Conservation (phyloP, 2,113 vertebrate species). For the zebrafish (Danio rerio) region GRCz12tu NC_133194.1:3447501-3448000, state of each 20-base stretch:
- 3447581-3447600: conserved; percentile 55
- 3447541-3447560: conserved; percentile 52
- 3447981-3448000: conserved; percentile 9
- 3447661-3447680: conserved; percentile 56
- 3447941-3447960: conserved; percentile 29
- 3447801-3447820: conserved; percentile 31
- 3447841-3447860: conserved; percentile 17
- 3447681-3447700: conserved; percentile 59
- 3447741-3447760: conserved; percentile 38
- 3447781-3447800: conserved; percentile 21
- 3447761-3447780: conserved; percentile 19
- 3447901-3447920: conserved; percentile 24
- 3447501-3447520: conserved; percentile 39
- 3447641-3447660: conserved; percentile 46
- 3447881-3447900: background rate
- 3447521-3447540: conserved; percentile 25
- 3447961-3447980: conserved; percentile 1
- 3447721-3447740: conserved; percentile 56
- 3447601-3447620: conserved; percentile 56
- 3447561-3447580: conserved; percentile 35
- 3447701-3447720: conserved; percentile 54
- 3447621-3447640: conserved; percentile 51
- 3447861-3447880: background rate
- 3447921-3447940: conserved; percentile 11
- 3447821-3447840: background rate